These are phyloP conservation scores for Manis pentadactyla DNA, from an alignment of 2,797 vertebrate species.

Conservation along the genomic window DNA sequence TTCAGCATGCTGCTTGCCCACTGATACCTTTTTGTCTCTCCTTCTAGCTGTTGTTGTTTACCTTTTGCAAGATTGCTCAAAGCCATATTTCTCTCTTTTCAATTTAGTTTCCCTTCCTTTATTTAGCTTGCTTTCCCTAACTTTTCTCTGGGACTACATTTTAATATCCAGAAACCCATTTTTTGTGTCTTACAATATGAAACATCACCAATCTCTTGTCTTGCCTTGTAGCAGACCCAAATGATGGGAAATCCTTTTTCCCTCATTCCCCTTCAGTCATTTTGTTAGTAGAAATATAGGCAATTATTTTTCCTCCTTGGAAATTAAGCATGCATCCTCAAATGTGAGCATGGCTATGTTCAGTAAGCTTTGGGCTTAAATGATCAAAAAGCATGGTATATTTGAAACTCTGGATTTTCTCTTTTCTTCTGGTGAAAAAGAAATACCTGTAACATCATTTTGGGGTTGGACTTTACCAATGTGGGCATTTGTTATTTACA, in stretches of 20 bases:
- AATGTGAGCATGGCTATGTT: neutral
- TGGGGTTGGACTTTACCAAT: neutral
- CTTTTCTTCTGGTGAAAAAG: neutral
- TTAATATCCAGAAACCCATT: neutral
- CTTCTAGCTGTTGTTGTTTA: neutral
- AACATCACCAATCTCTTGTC: neutral
- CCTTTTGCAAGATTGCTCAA: neutral
- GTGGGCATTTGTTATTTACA: neutral
- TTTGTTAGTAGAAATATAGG: neutral
- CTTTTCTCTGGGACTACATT: neutral
- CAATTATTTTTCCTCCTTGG: neutral
- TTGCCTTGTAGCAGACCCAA: neutral
- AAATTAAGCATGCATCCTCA: neutral
- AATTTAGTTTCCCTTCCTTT: neutral
- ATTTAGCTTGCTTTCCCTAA: neutral
- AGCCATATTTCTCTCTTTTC: neutral
- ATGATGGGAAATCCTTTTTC: neutral
- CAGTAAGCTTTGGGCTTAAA: conserved; percentile 6
- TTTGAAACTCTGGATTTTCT: neutral
- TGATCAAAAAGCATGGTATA: neutral
- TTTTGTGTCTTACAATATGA: neutral
- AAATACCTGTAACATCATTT: neutral
- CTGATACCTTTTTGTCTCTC: neutral
- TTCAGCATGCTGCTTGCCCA: neutral
- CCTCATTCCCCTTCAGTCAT: neutral